Evolutionary conservation across 2,113 vertebrate species (phyloP), one percentile per base, ranked within the genome.

Genomic region (Lepisosteus osseus): DNA sequence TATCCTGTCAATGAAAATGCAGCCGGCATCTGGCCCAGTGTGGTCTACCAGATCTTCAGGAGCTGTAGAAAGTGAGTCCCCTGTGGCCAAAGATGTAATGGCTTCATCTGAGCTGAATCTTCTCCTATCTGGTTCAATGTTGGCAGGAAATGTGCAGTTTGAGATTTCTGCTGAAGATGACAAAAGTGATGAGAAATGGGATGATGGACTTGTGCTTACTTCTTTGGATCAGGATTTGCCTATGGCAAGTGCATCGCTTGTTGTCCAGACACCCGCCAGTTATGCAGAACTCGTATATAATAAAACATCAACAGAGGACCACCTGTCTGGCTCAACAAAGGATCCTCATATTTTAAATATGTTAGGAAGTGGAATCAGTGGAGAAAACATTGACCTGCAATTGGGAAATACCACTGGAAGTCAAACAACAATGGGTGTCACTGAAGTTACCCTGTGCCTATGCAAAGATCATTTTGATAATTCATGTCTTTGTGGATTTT

Each of bases 401-500:
- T 69, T 78, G 4, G 62, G 11, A 11, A 74, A 74, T 3, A 62
- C 67, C 17, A 72, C 61, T 59, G 15, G 72, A 69, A 67, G 61
- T 68, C 74, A 72, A 75, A 75, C 61, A 61, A n/a, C 13, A 66
- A 73, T 14, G 43, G 70, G 71, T 77, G 47, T 74, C 47, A 6
- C 61, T 72, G 55, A 73, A 44, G 13, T 79, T 61, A 57, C 80
- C 64, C 81, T 84, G 74, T 93, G 90, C 80, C 83, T 78, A 65
- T 90, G 88, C 87, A 86, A 83, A 82, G 77, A 72, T 68, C 65
- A 79, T 82, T 81, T 79, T 86, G 83, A 83, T 71, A 73, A 85
- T 84, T 78, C 79, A 79, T 92, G 90, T 88, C 84, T 86, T 68
- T 95, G 93, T 87, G 90, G 2, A 90, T 77, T 82, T 85, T 86